phyloP scores from a whole-genome alignment of 2,797 vertebrate genomes.

The Tinamus major region DNA sequence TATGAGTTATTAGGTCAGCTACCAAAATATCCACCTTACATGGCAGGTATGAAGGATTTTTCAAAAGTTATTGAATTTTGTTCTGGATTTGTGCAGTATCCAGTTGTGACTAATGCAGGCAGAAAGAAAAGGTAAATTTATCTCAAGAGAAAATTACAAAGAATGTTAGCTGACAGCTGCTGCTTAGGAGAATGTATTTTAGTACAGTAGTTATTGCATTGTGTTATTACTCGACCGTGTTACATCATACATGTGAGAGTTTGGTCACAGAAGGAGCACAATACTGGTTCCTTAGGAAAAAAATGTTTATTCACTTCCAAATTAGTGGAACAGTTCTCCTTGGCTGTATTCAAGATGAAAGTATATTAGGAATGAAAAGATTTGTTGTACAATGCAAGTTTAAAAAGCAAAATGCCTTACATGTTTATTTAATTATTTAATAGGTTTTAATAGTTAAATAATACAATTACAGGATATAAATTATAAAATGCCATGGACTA shows the following conservation, averaged over 20 bases:
- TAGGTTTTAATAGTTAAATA: background rate
- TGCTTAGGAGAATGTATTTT: background rate
- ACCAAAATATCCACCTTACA: background rate
- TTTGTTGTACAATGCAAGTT: background rate
- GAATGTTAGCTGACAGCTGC: background rate
- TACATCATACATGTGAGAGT: background rate
- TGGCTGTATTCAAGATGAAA: background rate
- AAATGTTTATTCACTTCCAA: background rate
- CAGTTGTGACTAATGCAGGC: slow-evolving; percentile 60
- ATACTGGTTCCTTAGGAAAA: background rate
- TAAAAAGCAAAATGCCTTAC: background rate
- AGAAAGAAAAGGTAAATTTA: slow-evolving; percentile 48
- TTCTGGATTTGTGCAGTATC: slow-evolving; percentile 45
- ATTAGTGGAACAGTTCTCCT: background rate
- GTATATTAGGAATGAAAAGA: background rate
- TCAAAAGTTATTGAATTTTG: slow-evolving; percentile 47
- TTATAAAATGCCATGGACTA: background rate
- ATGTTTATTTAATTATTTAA: background rate
- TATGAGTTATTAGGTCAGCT: slow-evolving; percentile 1
- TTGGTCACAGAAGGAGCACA: background rate
- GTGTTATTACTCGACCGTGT: background rate
- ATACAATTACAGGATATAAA: background rate
- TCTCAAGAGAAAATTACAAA: background rate
- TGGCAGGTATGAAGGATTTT: background rate
- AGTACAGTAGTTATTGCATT: background rate